Conservation (phyloP, 2,888 invertebrate genomes). For the Bunonema sp. region DNA sequence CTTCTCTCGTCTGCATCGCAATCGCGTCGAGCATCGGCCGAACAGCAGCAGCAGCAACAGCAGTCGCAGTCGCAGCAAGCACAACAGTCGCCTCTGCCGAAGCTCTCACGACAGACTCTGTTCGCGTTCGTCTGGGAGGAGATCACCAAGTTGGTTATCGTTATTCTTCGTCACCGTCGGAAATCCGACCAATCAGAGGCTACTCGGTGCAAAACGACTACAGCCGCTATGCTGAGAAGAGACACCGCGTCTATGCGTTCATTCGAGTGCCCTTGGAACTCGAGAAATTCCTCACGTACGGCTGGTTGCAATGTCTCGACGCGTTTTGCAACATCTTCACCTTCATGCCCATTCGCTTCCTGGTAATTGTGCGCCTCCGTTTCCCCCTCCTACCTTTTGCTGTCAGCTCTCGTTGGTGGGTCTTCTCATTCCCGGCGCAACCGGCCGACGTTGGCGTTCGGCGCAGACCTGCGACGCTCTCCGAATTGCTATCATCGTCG, state of each 20-base stretch:
- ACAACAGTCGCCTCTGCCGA: too few species aligned
- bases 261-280: constrained; percentile 74
- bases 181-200: too few species aligned
- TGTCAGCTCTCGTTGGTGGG: constrained; percentile 21
- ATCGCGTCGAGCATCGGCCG: too few species aligned
- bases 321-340: constrained; percentile 93
- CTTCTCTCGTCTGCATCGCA: too few species aligned
- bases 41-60: too few species aligned
- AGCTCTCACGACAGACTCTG: too few species aligned
- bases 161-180: too few species aligned
- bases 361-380: constrained; percentile 70
- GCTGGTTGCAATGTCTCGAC: constrained; percentile 81
- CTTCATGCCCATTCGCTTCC: constrained; percentile 78
- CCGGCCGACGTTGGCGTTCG: constrained; percentile 29
- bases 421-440: constrained; percentile 13
- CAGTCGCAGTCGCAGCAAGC: too few species aligned
- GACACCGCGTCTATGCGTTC: constrained; percentile 61
- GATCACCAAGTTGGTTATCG: too few species aligned
- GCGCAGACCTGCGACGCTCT: constrained; percentile 76
- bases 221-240: constrained; percentile 73
- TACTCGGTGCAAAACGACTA: constrained; percentile 87
- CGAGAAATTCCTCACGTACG: constrained; percentile 71
- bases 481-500: constrained; percentile 70
- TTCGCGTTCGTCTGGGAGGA: too few species aligned
- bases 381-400: constrained; percentile 7